A percentile compares a stretch with the other conserved stretches of the same genome.
These are phyloP conservation scores for Hyles euphorbiae DNA, from an alignment of 1,140 invertebrate species.

Conservation along the genomic window DNA sequence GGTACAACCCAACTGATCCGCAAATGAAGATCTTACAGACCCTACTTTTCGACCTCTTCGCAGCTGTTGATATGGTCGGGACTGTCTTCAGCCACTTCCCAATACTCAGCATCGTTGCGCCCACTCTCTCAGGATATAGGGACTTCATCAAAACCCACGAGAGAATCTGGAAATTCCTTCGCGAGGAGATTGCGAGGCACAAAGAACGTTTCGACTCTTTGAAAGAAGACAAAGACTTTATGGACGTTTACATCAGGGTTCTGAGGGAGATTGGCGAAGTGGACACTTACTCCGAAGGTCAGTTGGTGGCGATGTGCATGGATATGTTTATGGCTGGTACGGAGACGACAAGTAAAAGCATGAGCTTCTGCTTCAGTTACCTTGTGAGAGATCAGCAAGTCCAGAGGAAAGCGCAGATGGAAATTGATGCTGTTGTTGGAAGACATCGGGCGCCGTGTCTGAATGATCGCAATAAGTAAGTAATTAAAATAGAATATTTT, in stretches of 20 bases:
- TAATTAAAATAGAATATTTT: constrained; percentile 6
- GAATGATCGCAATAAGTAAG: constrained; percentile 82
- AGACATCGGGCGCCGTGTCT: constrained; percentile 80
- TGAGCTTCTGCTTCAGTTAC: constrained; percentile 87
- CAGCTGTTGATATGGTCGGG: constrained; percentile 86
- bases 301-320: constrained; percentile 85
- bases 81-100: constrained; percentile 87
- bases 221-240: constrained; percentile 84
- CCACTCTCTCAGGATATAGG: constrained; percentile 85
- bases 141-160: constrained; percentile 82
- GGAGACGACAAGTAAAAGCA: constrained; percentile 87
- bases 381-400: constrained; percentile 86
- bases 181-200: constrained; percentile 84
- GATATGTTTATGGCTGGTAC: constrained; percentile 90
- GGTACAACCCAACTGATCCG: constrained; percentile 80
- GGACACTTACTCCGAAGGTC: constrained; percentile 79
- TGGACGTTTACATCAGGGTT: constrained; percentile 88
- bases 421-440: constrained; percentile 87
- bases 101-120: constrained; percentile 82
- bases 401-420: constrained; percentile 85
- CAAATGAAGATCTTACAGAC: constrained; percentile 81
- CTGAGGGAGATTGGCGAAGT: constrained; percentile 75
- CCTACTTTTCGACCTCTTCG: constrained; percentile 82
- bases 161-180: constrained; percentile 82
- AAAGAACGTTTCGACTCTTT: constrained; percentile 79